Evolutionary conservation across 2,113 vertebrate species (phyloP).

Genomic region (Cyanocitta stelleri): DNA sequence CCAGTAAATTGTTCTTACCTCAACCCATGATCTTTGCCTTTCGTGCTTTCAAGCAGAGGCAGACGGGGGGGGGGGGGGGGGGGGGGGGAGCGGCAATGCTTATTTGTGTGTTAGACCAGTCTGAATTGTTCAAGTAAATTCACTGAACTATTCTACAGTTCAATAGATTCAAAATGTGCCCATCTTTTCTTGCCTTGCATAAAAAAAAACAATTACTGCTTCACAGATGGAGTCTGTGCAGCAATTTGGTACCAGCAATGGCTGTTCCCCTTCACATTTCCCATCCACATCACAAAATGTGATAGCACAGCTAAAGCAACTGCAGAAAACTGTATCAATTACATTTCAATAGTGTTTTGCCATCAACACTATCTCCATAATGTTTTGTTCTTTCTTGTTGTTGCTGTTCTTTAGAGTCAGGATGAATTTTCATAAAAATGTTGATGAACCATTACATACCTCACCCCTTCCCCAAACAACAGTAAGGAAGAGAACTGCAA

Average conservation of each 20-base stretch:
- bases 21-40: not conserved
- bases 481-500: not conserved
- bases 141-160: not conserved
- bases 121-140: conserved; percentile 23
- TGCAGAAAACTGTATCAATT: not conserved
- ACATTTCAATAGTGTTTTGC: not conserved
- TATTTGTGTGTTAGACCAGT: not conserved
- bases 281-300: not conserved
- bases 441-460: not conserved
- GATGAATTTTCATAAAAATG: not conserved
- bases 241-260: not conserved
- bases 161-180: conserved; percentile 1
- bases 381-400: not conserved
- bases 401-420: not conserved
- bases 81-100: fast-evolving
- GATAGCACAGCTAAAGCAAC: not conserved
- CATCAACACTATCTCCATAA: not conserved
- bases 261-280: not conserved
- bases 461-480: not conserved
- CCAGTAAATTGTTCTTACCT: not conserved
- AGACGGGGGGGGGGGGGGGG: not conserved
- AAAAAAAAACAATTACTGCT: not conserved
- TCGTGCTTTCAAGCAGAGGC: fast-evolving
- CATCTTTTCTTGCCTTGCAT: not conserved
- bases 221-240: not conserved